Percentiles rank a stretch among this genome's conserved stretches.
These are phyloP conservation scores for Lingula anatina DNA, from an alignment of 2,888 invertebrate genomes.

Conservation along the genomic window DNA sequence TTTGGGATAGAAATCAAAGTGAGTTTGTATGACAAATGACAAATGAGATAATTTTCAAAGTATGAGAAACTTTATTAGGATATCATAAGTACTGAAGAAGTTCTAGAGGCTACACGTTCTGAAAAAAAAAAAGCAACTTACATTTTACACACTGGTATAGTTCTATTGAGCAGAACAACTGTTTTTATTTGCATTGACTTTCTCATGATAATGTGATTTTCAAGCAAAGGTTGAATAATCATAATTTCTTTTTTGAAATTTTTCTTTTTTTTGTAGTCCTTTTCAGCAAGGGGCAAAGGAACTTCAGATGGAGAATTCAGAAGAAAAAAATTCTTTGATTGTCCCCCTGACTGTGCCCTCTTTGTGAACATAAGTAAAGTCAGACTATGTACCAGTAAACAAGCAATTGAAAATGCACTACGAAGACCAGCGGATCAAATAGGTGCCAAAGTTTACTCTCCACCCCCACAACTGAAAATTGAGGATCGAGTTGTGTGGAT, in stretches of 20 bases:
- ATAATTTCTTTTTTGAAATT: not conserved
- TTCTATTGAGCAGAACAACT: no score
- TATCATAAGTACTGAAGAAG: no score
- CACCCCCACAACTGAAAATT: constrained; percentile 29
- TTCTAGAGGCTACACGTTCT: no score
- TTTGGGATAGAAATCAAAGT: constrained; percentile 39
- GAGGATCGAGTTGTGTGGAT: constrained; percentile 58
- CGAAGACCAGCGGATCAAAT: not conserved
- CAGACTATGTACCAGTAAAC: constrained; percentile 13
- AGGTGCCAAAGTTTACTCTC: no score
- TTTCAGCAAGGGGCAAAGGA: constrained; percentile 23
- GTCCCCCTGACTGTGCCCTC: constrained; percentile 22
- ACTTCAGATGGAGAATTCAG: constrained; percentile 28
- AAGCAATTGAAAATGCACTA: not conserved
- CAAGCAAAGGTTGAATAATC: not conserved
- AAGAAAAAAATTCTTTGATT: constrained; percentile 23
- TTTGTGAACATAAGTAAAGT: constrained; percentile 32
- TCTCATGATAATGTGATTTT: no score
- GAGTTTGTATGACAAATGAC: no score
- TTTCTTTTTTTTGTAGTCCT: constrained; percentile 2
- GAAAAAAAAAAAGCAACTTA: no score
- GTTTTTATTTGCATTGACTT: no score
- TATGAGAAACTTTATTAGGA: not conserved
- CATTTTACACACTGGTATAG: no score
- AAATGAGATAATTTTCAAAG: no score